phyloP scores from a whole-genome alignment of 2,113 vertebrate genomes.

The Haplotaxodon microlepis region DNA sequence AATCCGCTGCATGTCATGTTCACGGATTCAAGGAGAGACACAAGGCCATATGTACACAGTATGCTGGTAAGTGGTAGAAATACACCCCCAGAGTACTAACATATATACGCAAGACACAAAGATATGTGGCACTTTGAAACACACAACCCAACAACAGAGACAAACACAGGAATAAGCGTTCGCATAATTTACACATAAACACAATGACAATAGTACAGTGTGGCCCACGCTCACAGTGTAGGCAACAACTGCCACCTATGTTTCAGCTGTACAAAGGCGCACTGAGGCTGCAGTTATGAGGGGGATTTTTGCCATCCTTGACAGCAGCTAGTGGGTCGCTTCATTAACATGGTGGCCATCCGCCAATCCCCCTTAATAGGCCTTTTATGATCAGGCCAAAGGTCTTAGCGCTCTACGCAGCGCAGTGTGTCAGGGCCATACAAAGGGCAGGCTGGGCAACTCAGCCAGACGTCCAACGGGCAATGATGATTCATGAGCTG shows the following conservation, averaged over 20 bases:
- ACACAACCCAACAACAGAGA: background rate
- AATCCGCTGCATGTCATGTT: background rate
- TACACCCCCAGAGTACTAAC: background rate
- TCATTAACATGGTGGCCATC: constrained; percentile 24
- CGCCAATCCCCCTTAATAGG: constrained; percentile 12
- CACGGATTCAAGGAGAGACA: background rate
- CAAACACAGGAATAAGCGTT: background rate
- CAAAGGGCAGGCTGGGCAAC: constrained; percentile 10
- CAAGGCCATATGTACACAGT: background rate
- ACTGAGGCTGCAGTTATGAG: background rate
- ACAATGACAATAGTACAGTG: background rate
- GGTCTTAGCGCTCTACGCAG: constrained; percentile 7
- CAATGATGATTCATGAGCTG: constrained; percentile 50
- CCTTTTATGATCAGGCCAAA: constrained; percentile 44
- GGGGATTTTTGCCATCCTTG: constrained; percentile 12
- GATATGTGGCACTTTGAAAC: background rate
- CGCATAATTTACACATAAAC: background rate
- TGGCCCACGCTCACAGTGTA: background rate
- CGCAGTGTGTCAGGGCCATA: constrained; percentile 33
- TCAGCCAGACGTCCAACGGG: background rate
- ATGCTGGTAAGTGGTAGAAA: background rate
- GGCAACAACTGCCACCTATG: background rate
- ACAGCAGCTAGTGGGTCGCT: constrained; percentile 2
- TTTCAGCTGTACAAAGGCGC: constrained; percentile 13
- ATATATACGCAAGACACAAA: background rate